These are phyloP conservation scores for Otis tarda DNA, from an alignment of 2,113 vertebrate species.

Conservation along the genomic window DNA sequence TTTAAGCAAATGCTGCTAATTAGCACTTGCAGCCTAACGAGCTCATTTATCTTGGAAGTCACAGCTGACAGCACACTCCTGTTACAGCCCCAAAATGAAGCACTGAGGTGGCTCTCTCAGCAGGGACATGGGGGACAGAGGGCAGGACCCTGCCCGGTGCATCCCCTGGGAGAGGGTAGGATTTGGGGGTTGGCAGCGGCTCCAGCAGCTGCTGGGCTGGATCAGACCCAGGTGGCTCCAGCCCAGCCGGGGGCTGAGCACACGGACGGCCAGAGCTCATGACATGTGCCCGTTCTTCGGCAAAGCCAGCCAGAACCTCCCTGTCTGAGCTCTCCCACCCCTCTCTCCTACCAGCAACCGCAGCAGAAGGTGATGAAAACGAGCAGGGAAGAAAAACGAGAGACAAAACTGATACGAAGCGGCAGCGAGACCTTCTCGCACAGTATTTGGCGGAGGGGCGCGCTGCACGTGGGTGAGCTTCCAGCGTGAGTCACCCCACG, in stretches of 20 bases:
- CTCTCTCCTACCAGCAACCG: not conserved
- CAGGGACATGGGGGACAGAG: not conserved
- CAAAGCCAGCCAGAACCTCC: not conserved
- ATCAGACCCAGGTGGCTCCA: not conserved
- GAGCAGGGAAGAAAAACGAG: not conserved
- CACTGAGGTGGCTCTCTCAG: not conserved
- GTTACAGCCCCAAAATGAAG: not conserved
- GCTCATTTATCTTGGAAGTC: not conserved
- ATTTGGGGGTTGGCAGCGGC: not conserved
- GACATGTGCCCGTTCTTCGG: accelerated
- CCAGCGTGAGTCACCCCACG: not conserved
- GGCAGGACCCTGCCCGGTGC: not conserved
- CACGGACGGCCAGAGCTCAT: accelerated
- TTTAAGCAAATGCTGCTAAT: not conserved
- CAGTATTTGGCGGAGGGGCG: not conserved
- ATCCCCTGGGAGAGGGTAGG: not conserved
- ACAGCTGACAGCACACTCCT: not conserved
- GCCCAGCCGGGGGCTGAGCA: not conserved
- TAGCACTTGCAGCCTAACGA: not conserved
- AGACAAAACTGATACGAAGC: accelerated
- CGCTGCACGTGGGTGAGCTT: accelerated
- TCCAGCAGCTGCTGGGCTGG: not conserved
- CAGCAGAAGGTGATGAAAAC: not conserved
- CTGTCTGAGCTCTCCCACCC: accelerated
- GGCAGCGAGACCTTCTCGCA: not conserved